Evolutionary conservation across 2,113 vertebrate species (phyloP), one percentile per base, ranked within the genome.

Genomic region (Heterotilapia buettikoferi): DNA sequence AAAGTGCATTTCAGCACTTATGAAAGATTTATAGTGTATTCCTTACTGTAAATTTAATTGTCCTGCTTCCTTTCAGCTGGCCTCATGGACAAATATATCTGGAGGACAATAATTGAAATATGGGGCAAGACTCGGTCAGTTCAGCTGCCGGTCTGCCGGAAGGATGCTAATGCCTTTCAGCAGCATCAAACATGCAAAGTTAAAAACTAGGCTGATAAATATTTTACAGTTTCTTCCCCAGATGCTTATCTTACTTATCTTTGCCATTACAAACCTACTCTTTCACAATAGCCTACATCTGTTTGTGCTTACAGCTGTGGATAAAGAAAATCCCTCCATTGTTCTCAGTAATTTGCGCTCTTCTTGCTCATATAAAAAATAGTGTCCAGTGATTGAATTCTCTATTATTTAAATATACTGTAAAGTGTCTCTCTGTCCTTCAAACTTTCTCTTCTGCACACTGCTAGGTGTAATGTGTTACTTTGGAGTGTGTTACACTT

Each of bases 51-150:
- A 90, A 95, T 94, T 24, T 84, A 88, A 92, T 88, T 90, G 88
- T 90, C 86, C 89, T 86, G 83, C 84, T 91, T 90, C 93, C 59
- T 66, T 61, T 59, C 38, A 82, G 84, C 47, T 18, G 76, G 45
- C 71, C 36, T 73, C 21, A 87, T 83, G 82, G 84, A 89, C 53
- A 90, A 43, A 79, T 57, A 84, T 89, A 85, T 89, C 83, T 85
- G 66, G 79, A 88, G 84, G 57, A 88, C 82, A 85, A 90, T 90
- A 92, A 93, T 87, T 93, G 86, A 93, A 92, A 94, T 85, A 80
- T 71, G 83, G 68, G 78, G 21, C 33, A 78, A 68, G 43, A 86
- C 61, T 54, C 9, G 11, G 47, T 80, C 61, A 80, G 68, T 88
- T 89, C 66, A 88, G 76, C 53, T 82, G 68, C 89, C 88, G 66